A percentile compares a stretch with the other conserved stretches of the same genome.
Evolutionary conservation across 2,797 vertebrate genomes (phyloP).

Genomic region (Balearica regulorum): DNA sequence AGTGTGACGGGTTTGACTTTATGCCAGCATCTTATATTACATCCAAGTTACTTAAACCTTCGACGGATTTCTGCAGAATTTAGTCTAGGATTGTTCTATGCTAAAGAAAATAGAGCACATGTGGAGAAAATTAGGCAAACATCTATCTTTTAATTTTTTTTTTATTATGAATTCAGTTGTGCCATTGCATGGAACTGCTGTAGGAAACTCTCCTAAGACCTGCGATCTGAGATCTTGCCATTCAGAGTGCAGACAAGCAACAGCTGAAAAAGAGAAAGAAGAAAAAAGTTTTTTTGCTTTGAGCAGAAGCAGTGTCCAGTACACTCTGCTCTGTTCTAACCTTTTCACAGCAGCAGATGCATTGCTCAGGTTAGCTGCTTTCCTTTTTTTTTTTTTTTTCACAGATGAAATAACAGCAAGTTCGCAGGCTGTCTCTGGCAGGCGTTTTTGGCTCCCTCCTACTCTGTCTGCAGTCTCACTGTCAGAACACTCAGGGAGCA

Average conservation of each 20-base stretch:
- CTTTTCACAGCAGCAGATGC: constrained; percentile 10
- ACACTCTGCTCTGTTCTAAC: neutral
- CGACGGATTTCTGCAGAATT: constrained; percentile 41
- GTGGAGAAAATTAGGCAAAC: constrained; percentile 58
- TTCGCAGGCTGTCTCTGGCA: constrained; percentile 44
- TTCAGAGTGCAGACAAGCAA: constrained; percentile 19
- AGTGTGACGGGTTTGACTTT: constrained; percentile 49
- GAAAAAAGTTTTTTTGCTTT: neutral
- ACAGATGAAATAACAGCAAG: constrained; percentile 30
- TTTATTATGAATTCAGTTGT: constrained; percentile 27
- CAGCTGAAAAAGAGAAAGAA: constrained; percentile 7
- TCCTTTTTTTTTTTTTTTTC: constrained; percentile 16
- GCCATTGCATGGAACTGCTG: constrained; percentile 25
- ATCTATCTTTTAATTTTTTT: neutral
- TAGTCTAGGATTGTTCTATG: constrained; percentile 17
- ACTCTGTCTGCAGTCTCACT: constrained; percentile 57
- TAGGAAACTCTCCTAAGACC: constrained; percentile 41
- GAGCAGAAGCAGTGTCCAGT: neutral
- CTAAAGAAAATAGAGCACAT: constrained; percentile 57
- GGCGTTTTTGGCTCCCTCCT: constrained; percentile 51
- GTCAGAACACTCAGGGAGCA: constrained; percentile 45
- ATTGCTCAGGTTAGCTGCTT: constrained; percentile 46
- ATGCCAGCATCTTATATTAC: constrained; percentile 65
- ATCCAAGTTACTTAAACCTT: constrained; percentile 61
- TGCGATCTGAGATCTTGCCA: neutral